phyloP scores from a whole-genome alignment of 2,113 vertebrate species.

The Vanacampus margaritifer region DNA sequence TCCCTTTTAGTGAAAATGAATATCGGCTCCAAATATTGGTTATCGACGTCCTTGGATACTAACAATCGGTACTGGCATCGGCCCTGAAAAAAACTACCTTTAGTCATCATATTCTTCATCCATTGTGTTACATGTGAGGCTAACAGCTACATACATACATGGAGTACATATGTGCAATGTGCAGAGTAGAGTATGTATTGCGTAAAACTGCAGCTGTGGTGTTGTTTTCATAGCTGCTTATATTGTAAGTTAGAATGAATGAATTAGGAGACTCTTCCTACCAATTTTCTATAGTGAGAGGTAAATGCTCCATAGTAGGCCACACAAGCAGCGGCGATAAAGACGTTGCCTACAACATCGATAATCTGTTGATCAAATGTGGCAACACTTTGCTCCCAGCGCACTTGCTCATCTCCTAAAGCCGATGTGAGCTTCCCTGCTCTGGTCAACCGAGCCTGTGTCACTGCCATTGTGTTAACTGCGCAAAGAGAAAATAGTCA shows the following conservation, averaged over 20 bases:
- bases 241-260: background rate
- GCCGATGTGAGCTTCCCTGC: constrained; percentile 79
- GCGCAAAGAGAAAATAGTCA: background rate
- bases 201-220: background rate
- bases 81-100: no score
- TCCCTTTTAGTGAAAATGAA: no score
- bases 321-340: constrained; percentile 82
- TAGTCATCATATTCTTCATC: no score
- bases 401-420: constrained; percentile 78
- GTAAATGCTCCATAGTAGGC: constrained; percentile 84
- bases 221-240: background rate
- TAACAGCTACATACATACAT: no score
- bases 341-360: constrained; percentile 80
- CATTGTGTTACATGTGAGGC: no score
- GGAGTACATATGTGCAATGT: no score
- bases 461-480: constrained; percentile 79
- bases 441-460: constrained; percentile 71
- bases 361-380: constrained; percentile 77
- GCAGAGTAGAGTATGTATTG: background rate
- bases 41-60: no score
- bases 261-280: constrained; percentile 33
- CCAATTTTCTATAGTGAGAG: constrained; percentile 77
- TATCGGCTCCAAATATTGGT: no score
- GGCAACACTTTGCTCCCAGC: constrained; percentile 80
- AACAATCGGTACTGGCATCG: no score